Base-by-base conservation (phyloP, 1,140 invertebrate species). In the Aleiodes sp. region DNA sequence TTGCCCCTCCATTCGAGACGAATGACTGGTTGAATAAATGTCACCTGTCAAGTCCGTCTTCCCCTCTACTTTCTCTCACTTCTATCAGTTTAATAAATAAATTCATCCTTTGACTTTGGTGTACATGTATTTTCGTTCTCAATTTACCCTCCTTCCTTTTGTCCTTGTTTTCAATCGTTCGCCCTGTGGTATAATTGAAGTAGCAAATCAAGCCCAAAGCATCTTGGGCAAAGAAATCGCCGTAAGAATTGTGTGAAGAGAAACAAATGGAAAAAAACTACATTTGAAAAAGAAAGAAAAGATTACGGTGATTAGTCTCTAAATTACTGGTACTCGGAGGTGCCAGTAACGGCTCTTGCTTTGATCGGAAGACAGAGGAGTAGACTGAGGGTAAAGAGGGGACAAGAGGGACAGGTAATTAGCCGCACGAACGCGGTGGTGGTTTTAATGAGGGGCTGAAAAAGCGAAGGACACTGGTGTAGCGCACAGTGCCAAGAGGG, bases 381-480 rank as follows among this genome's bases (percentile, higher is more conserved):
- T 4, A 52, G 14, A 10, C 12, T n/a, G 7, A 26, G 16, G 28
- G 14, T 24, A 14, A 59, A 59, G 56, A 59, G 28, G 28, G 56
- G 28, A 59, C 28, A 29, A 59, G 56, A 70, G 57, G 71, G 67
- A 66, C 43, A 70, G 68, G 65, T 73, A 73, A 73, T 73, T 73
- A 73, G 68, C 71, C 64, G 71, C 71, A 73, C 71, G 71, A 73
- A 73, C 67, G 71, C 52, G 62, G 61, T 69, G 59, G 67, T 69
- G 59, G 29, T 63, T 69, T 69, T 69, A 62, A 69, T 62, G 67
- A 62, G 60, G 67, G 67, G 59, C 60, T 63, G 59, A 69, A 69
- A 69, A 69, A 69, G 16, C 59, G 28, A 69, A 62, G 59, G 59
- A 69, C 67, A 62, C 33, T 68, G 37, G 56, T 33, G 43, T 6